Evolutionary conservation across 2,888 invertebrate species (phyloP).

Genomic region (Epistrophe eligans): DNA sequence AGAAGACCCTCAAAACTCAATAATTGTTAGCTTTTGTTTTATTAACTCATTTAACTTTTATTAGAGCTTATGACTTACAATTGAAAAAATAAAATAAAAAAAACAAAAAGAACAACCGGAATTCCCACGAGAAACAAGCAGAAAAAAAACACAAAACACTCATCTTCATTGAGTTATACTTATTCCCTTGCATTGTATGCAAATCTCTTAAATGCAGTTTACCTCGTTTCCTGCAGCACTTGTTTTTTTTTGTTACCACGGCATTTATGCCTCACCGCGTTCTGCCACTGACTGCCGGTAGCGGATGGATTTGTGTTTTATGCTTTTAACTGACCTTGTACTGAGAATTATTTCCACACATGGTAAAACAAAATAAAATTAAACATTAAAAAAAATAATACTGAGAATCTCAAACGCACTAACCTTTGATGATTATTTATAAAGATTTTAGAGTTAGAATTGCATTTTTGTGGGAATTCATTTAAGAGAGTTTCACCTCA

Average conservation of each 20-base stretch:
- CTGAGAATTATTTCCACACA: conserved; percentile 57
- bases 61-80: conserved; percentile 4
- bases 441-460: too few species aligned
- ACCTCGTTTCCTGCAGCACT: conserved; percentile 10
- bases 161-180: conserved; percentile 24
- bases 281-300: not conserved
- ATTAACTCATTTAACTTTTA: conserved; percentile 39
- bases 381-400: conserved; percentile 20
- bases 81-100: not conserved
- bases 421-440: too few species aligned
- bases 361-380: conserved; percentile 40
- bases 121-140: conserved; percentile 35
- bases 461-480: too few species aligned
- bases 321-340: conserved; percentile 56
- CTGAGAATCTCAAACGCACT: too few species aligned
- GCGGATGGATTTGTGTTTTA: conserved; percentile 30
- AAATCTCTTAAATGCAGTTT: conserved; percentile 41
- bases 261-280: not conserved
- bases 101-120: conserved; percentile 20
- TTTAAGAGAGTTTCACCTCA: too few species aligned
- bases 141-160: conserved; percentile 18
- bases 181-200: conserved; percentile 44
- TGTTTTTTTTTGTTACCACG: not conserved
- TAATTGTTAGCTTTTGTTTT: conserved; percentile 12
- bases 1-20: conserved; percentile 14